A percentile compares a stretch with the other conserved stretches of the same genome.
These are phyloP conservation scores for Nomada ferruginata DNA, from an alignment of 2,888 invertebrate species.

Conservation along the genomic window DNA sequence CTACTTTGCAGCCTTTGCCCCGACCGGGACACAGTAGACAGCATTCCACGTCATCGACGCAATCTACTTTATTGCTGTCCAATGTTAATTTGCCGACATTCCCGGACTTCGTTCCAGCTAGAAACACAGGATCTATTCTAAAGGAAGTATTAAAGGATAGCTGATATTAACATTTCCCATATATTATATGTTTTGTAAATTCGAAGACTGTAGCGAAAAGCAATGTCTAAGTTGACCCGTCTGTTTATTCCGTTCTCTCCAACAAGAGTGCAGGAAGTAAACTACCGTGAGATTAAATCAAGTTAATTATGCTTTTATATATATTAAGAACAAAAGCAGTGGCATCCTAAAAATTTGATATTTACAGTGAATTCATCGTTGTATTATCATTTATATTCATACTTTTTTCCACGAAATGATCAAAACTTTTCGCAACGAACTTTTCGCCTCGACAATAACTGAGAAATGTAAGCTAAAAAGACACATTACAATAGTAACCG, in stretches of 20 bases:
- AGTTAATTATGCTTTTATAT: neutral
- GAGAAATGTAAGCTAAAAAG: constrained; percentile 21
- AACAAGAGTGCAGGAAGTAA: neutral
- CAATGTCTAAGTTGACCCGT: constrained; percentile 22
- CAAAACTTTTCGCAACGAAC: constrained; percentile 19
- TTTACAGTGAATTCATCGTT: neutral
- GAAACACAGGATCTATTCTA: constrained; percentile 87
- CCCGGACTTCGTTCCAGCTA: constrained; percentile 86
- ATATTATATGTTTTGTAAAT: constrained; percentile 41
- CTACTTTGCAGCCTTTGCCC: constrained; percentile 71
- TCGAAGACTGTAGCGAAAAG: constrained; percentile 34
- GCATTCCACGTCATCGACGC: constrained; percentile 82
- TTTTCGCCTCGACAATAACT: constrained; percentile 49
- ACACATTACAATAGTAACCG: constrained; percentile 16
- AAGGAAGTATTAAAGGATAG: constrained; percentile 88
- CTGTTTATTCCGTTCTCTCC: constrained; percentile 14
- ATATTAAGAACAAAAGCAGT: neutral
- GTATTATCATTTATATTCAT: neutral
- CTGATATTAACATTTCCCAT: constrained; percentile 79
- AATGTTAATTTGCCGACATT: constrained; percentile 86
- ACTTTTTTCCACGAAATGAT: neutral
- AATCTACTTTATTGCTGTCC: constrained; percentile 84
- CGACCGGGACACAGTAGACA: constrained; percentile 81
- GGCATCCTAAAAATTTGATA: neutral
- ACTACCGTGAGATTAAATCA: constrained; percentile 8